These are phyloP conservation scores for Mormyrops boulengeri DNA, from an alignment of 2,797 vertebrate genomes.

Conservation along the genomic window DNA sequence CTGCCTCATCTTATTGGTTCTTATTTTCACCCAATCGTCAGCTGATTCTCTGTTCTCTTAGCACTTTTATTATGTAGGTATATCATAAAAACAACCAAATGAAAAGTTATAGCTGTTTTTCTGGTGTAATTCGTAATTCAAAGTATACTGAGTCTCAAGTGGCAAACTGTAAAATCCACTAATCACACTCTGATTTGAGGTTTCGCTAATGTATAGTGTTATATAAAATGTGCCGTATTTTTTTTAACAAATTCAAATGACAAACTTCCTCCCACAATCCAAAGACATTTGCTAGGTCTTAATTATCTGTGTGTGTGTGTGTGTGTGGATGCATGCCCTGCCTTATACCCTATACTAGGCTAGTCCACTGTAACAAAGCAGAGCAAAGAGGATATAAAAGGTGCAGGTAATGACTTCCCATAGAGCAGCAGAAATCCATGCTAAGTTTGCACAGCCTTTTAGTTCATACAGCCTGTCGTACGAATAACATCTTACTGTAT, in stretches of 20 bases:
- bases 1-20: not conserved
- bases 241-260: not conserved
- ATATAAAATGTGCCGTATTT: not conserved
- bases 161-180: not conserved
- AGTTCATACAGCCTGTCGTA: not conserved
- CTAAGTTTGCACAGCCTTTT: not conserved
- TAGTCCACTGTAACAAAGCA: not conserved
- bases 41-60: not conserved
- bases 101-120: not conserved
- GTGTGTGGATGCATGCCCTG: not conserved
- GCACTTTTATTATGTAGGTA: not conserved
- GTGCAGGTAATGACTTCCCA: not conserved
- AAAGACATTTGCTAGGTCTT: not conserved
- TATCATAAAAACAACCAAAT: not conserved
- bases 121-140: not conserved
- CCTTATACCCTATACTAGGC: not conserved
- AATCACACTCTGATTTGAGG: not conserved
- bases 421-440: not conserved
- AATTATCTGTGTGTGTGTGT: not conserved
- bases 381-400: not conserved
- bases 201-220: not conserved
- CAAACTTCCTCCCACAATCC: not conserved
- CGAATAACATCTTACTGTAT: not conserved
- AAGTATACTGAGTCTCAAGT: not conserved
- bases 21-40: not conserved